These are phyloP conservation scores for Salarias fasciatus DNA, from an alignment of 2,797 vertebrate species.

Conservation along the genomic window DNA sequence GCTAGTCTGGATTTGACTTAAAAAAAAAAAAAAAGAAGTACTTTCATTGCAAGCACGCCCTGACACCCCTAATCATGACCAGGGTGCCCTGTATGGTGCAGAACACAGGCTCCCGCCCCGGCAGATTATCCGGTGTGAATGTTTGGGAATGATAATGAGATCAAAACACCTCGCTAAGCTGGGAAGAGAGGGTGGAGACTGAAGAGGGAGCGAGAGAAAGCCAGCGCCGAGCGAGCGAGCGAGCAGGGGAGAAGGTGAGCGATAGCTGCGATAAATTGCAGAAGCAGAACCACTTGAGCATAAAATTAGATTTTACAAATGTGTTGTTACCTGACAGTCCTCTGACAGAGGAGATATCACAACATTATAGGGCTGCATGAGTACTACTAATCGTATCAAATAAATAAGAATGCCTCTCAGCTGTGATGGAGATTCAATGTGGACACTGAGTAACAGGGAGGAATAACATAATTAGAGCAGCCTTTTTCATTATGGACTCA, in stretches of 20 bases:
- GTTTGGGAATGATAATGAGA: constrained; percentile 85
- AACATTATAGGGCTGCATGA: constrained; percentile 80
- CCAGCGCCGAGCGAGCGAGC: constrained; percentile 34
- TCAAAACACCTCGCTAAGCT: constrained; percentile 79
- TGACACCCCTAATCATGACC: constrained; percentile 67
- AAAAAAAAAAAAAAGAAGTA: constrained; percentile 8
- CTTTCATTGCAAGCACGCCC: constrained; percentile 69
- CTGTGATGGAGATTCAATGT: constrained; percentile 64
- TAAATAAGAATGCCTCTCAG: constrained; percentile 79
- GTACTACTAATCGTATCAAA: constrained; percentile 84
- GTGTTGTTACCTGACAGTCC: constrained; percentile 88
- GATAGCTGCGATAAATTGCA: constrained; percentile 84
- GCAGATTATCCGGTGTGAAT: constrained; percentile 82
- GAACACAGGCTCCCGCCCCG: constrained; percentile 70
- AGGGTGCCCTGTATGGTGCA: constrained; percentile 65
- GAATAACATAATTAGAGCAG: constrained; percentile 78
- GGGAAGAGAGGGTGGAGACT: constrained; percentile 72
- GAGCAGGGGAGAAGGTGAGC: constrained; percentile 61
- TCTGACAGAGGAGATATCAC: constrained; percentile 84
- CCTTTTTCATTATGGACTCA: constrained; percentile 72
- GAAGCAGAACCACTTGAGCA: constrained; percentile 88
- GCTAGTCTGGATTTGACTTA: constrained; percentile 32
- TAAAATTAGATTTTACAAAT: constrained; percentile 92
- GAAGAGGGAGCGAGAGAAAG: constrained; percentile 51
- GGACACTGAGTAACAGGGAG: constrained; percentile 59